Evolutionary conservation across 1,140 invertebrate genomes (phyloP), one percentile per base, ranked within the genome.

Genomic region (Sitodiplosis mosellana): DNA sequence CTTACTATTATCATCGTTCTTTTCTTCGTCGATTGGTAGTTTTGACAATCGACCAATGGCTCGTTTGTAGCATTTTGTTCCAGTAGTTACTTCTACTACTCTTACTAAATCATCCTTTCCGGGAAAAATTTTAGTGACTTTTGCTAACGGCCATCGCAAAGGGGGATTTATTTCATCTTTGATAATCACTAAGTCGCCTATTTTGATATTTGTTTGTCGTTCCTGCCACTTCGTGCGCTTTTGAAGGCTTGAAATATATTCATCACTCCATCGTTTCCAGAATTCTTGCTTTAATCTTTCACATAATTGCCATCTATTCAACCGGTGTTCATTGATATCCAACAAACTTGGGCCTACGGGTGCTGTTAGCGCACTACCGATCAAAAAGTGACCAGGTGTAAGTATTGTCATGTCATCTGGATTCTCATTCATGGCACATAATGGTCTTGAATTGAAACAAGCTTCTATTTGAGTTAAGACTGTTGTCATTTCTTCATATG

Each of bases 231-330:
- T 60, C 10, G 14, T 33, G 5, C 57, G 46, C 38, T 53, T 45
- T 47, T 60, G 57, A 17, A 61, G 45, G 14, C 22, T 45, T 22
- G 49, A 46, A 3, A 63, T 45, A 49, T 63, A 63, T 48, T 63
- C 57, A 18, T 51, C 36, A 4, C 48, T 47, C 55, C 57, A 60
- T 12, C 51, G 48, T 15, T 44, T 47, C 59, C 57, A 63, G 47
- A 59, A 57, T 38, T 54, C 19, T 45, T 54, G 53, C n/a, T 51
- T 44, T 33, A 62, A 47, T 33, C 49, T 49, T 48, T 59, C 52
- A 4, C 60, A 17, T 8, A 52, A 22, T 48, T 60, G 53, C 51
- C 51, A 61, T 47, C 51, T 47, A 3, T n/a, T 34, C 20, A 51
- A 20, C 4, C 42, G 18, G 41, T 47, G 50, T 2, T 18, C 10